Base-by-base conservation (phyloP, 2,797 vertebrate genomes). In the Rhyacichthys aspro region DNA sequence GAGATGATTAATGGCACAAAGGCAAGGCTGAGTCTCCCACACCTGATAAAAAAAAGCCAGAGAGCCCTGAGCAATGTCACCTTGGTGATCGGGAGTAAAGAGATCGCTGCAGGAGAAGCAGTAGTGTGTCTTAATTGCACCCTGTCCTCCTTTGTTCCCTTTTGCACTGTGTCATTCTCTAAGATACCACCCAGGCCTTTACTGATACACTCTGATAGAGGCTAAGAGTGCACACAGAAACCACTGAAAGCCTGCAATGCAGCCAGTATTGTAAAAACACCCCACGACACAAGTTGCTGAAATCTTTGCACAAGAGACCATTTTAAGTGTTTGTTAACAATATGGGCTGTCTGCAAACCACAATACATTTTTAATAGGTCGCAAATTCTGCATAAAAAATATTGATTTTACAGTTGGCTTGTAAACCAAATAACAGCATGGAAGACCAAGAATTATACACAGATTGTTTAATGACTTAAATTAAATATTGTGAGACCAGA, bases 11-110 rank as follows among this genome's bases (percentile, higher is more conserved):
- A 88, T 84, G 79, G 72, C 63, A 69, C 52, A 52, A 69, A 81
- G 23, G 70, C 66, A 56, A 61, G 75, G 67, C 78, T 17, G 52
- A 64, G 76, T 55, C 61, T 72, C 15, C 60, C 36, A 33, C 71
- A 88, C 82, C 78, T 83, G 82, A 76, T 67, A 67, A 60, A 61
- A 79, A n/a, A 82, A 76, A 79, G 8, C 59, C 50, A 43, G 56
- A 74, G 76, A 32, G 83, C 86, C 85, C 59, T 60, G 70, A 87
- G 86, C 88, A 91, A 91, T 88, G 90, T 91, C 90, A 90, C 88
- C 87, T 89, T 90, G 86, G 80, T 87, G 88, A 88, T 81, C 49
- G 65, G 63, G 78, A 80, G 77, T 18, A n/a, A 72, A 68, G 65
- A 76, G 83, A 81, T 67, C 67, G 78, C 79, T 57, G 59, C 67